Conservation (phyloP, 2,113 vertebrate genomes). For the Strigops habroptila region DNA sequence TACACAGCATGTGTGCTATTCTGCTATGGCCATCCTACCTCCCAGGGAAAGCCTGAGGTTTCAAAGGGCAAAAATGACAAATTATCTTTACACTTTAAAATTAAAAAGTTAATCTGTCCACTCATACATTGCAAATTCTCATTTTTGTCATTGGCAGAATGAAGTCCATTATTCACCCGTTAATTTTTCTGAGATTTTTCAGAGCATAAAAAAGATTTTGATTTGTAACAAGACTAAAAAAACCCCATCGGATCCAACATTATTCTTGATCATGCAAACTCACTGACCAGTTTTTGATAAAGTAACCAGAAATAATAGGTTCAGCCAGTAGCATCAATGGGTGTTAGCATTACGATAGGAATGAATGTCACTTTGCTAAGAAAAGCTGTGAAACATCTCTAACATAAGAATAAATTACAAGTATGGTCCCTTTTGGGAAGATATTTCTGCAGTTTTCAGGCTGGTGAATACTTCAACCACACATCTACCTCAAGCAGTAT, state of each 20-base stretch:
- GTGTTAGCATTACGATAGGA: not conserved
- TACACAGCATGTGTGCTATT: fast-evolving
- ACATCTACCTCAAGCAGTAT: not conserved
- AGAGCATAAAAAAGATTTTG: not conserved
- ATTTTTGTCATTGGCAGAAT: not conserved
- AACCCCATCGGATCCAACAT: not conserved
- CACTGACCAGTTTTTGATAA: not conserved
- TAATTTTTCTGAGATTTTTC: not conserved
- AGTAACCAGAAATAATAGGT: not conserved
- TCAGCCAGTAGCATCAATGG: not conserved
- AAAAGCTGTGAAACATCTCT: not conserved
- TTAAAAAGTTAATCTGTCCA: not conserved
- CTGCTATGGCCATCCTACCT: not conserved
- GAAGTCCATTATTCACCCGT: not conserved
- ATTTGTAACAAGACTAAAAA: not conserved
- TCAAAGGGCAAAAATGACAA: not conserved
- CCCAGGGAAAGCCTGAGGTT: fast-evolving
- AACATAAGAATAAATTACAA: not conserved
- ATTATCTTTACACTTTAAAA: not conserved
- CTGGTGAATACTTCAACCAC: not conserved
- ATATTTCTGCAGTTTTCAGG: not conserved
- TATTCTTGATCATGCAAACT: not conserved
- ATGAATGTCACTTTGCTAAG: not conserved
- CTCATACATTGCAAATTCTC: not conserved
- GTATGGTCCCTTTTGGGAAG: not conserved